phyloP scores from a whole-genome alignment of 2,113 vertebrate species.

The Lamprotornis superbus region DNA sequence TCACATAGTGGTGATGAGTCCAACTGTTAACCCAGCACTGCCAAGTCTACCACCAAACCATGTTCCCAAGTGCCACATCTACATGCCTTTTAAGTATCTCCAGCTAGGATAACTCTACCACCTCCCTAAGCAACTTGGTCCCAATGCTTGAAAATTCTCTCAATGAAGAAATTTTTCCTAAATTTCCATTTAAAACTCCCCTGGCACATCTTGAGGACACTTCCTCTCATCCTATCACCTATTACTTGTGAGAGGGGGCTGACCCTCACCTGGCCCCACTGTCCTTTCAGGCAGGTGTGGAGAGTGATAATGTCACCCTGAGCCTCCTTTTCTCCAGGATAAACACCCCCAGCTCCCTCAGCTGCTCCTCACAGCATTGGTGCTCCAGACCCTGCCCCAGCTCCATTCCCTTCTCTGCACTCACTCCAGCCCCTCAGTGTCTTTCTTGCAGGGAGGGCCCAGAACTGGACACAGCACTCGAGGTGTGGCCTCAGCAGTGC shows the following conservation, averaged over 20 bases:
- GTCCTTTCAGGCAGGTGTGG: no score
- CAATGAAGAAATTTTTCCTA: not conserved
- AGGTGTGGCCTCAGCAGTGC: not conserved
- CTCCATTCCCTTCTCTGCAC: not conserved
- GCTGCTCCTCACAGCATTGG: not conserved
- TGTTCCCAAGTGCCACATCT: not conserved
- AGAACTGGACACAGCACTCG: not conserved
- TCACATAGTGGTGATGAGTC: not conserved
- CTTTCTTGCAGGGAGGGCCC: not conserved
- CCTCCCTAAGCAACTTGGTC: not conserved
- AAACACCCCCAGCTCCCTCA: not conserved
- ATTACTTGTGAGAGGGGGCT: not conserved
- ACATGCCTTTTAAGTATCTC: not conserved
- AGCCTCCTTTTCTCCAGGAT: not conserved
- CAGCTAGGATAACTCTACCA: not conserved
- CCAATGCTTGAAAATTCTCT: not conserved
- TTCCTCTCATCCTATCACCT: not conserved
- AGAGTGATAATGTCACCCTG: not conserved
- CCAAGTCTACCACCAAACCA: not conserved
- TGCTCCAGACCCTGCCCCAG: not conserved
- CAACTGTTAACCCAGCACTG: not conserved
- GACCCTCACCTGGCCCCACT: fast-evolving
- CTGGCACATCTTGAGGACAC: not conserved
- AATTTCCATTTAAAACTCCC: not conserved
- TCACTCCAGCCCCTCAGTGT: not conserved